Evolutionary conservation across 2,797 vertebrate genomes (phyloP).

Genomic region (Emys orbicularis): DNA sequence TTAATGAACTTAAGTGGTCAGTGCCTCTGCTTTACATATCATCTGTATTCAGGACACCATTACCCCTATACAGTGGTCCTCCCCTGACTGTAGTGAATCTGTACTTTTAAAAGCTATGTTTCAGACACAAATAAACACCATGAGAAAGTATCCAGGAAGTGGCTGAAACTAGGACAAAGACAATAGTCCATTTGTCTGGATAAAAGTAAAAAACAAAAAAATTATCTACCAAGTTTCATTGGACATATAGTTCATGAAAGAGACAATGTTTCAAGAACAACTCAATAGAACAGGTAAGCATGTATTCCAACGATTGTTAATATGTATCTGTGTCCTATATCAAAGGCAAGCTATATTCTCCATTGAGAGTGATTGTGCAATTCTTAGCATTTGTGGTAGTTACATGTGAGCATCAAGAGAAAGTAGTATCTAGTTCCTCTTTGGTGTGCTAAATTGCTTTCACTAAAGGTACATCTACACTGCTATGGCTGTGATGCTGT

Average conservation of each 20-base stretch:
- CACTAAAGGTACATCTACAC: no score
- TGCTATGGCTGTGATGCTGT: no score
- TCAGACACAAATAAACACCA: neutral
- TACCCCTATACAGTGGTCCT: neutral
- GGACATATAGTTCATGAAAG: neutral
- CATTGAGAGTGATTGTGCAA: neutral
- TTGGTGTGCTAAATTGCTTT: no score
- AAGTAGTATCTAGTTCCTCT: no score
- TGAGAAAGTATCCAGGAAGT: neutral
- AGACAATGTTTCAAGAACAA: neutral
- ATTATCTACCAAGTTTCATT: neutral
- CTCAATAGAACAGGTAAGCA: neutral
- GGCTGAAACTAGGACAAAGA: neutral
- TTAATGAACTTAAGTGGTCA: neutral
- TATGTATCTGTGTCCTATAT: neutral
- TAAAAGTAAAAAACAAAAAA: neutral
- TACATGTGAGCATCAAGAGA: neutral
- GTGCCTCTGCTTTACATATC: neutral
- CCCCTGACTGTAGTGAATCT: neutral
- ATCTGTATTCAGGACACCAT: neutral
- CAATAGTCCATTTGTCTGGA: neutral
- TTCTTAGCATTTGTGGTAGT: neutral
- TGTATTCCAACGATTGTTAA: neutral
- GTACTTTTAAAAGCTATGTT: neutral
- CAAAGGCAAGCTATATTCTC: fast-evolving